Base-by-base conservation (phyloP, 2,113 vertebrate genomes). In the Coreoperca whiteheadi region DNA sequence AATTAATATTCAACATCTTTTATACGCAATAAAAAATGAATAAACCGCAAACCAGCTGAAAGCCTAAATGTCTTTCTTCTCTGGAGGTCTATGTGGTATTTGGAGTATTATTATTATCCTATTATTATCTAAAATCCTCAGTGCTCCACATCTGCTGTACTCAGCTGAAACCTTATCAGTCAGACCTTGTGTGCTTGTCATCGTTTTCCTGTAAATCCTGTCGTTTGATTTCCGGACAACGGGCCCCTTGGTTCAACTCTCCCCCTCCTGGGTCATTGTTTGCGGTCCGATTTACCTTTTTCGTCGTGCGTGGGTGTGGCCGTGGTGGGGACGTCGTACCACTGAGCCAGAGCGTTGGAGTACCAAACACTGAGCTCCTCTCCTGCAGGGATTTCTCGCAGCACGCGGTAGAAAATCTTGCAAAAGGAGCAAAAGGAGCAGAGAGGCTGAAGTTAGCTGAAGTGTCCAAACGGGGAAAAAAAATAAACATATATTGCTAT, bases 361-460 rank as follows among this genome's bases (percentile, higher is more conserved):
- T 99, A 99, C 98, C 98, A 99, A 41, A 97, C 98, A 4, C 96
- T 96, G 84, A 99, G 94, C 88, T 99, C 98, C 86, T 99, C 98
- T 90, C 98, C 98, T 1, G 96, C 95, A 53, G 97, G 97, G 81
- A 99, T 96, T 53, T 99, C 98, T 92, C 97, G 93, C 66, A 99
- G 85, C 0, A 97, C 97, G 48, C 97, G 94, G 88, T 99, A 99
- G 93, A 98, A 99, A 80, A 99, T 97, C 98, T 99, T 8, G 0
- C 65, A 57, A 34, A 57, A 43, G 4, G 25, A 23, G 41, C 37
- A 39, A 66, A 32, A 10, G 10, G 21, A n/a, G 8, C 10, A 53
- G 0, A 53, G 25, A 48, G 8, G 8, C 2, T 21, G 4, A 18
- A 53, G 34, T 78, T 74, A 53, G 64, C 2, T 2, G 0, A 50